Percentiles rank a stretch among this genome's conserved stretches.
Conservation (phyloP, 2,888 invertebrate genomes). For the Oscheius sp. region DNA sequence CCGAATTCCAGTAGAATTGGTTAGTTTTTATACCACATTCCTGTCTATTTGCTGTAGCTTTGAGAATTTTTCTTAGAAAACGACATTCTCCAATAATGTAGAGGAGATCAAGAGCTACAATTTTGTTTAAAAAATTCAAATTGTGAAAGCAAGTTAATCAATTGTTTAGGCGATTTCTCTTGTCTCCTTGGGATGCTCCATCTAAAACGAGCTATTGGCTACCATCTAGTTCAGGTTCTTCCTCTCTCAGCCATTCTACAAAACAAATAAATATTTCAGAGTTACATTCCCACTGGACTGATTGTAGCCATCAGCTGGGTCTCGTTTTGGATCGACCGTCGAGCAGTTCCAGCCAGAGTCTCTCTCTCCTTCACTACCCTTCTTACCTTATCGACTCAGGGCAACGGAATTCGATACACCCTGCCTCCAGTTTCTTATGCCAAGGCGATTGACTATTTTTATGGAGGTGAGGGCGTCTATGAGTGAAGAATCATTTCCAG, state of each 20-base stretch:
- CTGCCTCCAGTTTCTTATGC: slow-evolving; percentile 63
- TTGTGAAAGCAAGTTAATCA: background rate
- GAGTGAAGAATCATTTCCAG: slow-evolving; percentile 37
- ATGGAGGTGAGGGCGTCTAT: slow-evolving; percentile 48
- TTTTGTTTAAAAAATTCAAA: no score
- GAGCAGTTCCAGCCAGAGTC: slow-evolving; percentile 56
- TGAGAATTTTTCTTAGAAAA: no score
- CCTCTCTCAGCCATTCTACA: background rate
- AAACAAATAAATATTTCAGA: slow-evolving; percentile 16
- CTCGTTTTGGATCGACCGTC: slow-evolving; percentile 51
- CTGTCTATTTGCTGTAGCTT: no score
- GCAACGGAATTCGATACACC: slow-evolving; percentile 62
- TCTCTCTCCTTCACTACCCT: slow-evolving; percentile 56
- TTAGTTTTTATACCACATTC: background rate
- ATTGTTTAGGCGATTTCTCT: slow-evolving; percentile 53
- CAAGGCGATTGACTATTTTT: slow-evolving; percentile 65
- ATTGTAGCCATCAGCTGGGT: slow-evolving; percentile 60
- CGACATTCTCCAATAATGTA: no score
- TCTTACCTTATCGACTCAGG: slow-evolving; percentile 59
- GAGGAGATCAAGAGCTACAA: no score
- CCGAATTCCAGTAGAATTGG: slow-evolving; percentile 57
- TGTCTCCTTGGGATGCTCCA: slow-evolving; percentile 59
- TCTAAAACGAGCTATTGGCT: slow-evolving; percentile 74
- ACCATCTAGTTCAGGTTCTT: slow-evolving; percentile 72
- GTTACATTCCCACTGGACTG: slow-evolving; percentile 52